Evolutionary conservation across 2,888 invertebrate genomes (phyloP).

Genomic region (Drosophila anomalipes): DNA sequence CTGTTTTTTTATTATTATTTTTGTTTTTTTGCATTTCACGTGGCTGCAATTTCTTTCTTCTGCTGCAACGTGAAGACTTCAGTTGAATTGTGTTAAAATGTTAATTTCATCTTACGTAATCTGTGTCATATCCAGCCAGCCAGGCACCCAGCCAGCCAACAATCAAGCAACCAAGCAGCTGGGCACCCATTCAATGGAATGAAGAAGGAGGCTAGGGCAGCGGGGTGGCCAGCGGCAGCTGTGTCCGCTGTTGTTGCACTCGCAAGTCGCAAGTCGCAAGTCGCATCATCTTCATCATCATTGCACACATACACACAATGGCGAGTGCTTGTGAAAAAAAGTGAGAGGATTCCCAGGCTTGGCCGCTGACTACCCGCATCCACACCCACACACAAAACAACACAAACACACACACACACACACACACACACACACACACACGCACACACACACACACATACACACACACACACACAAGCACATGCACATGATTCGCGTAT

Average conservation of each 20-base stretch:
- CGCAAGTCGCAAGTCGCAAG: slow-evolving; percentile 50
- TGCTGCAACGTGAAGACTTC: slow-evolving; percentile 50
- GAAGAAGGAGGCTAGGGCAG: slow-evolving; percentile 5
- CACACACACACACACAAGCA: slow-evolving; percentile 8
- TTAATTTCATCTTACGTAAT: slow-evolving; percentile 80
- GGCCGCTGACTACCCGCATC: slow-evolving; percentile 40
- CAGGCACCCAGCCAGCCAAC: slow-evolving; percentile 5
- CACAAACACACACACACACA: slow-evolving; percentile 13
- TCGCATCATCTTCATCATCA: slow-evolving; percentile 74
- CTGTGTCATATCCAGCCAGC: slow-evolving; percentile 78
- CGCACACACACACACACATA: slow-evolving; percentile 32
- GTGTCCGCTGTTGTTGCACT: slow-evolving; percentile 31
- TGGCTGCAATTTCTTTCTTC: slow-evolving; percentile 21
- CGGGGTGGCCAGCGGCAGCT: slow-evolving; percentile 15
- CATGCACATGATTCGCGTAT: slow-evolving; percentile 42
- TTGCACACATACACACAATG: slow-evolving; percentile 45
- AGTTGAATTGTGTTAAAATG: slow-evolving; percentile 80
- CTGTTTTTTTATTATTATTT: not conserved
- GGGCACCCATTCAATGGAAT: not conserved
- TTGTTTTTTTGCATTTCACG: slow-evolving; percentile 19
- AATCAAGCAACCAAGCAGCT: slow-evolving; percentile 28
- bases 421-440: slow-evolving; percentile 29
- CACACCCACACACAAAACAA: slow-evolving; percentile 50
- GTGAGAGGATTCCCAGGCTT: slow-evolving; percentile 84
- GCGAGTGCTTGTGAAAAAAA: slow-evolving; percentile 74